A percentile compares a stretch with the other conserved stretches of the same genome.
These are phyloP conservation scores for Drosophila chauvacae DNA, from an alignment of 1,140 invertebrate species.

Conservation along the genomic window DNA sequence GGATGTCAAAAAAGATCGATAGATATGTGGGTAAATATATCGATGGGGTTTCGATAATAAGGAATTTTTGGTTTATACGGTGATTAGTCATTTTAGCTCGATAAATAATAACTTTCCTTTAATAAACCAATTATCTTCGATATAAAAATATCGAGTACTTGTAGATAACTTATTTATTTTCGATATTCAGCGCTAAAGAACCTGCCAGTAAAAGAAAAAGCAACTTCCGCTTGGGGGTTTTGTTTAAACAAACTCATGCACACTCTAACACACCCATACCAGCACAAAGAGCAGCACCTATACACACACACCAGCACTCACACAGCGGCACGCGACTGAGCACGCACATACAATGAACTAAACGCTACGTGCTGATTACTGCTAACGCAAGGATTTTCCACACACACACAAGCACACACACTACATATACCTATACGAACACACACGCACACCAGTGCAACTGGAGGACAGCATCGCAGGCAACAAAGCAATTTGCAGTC, in stretches of 20 bases:
- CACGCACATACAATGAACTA: constrained; percentile 80
- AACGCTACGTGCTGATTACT: constrained; percentile 80
- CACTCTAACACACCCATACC: constrained; percentile 37
- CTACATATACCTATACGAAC: neutral
- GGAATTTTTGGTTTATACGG: too few relatives aligned
- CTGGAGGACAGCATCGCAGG: constrained; percentile 44
- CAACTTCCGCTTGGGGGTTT: constrained; percentile 47
- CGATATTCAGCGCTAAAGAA: neutral
- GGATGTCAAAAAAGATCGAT: constrained; percentile 1
- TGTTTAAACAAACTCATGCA: constrained; percentile 72
- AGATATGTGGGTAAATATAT: too few relatives aligned
- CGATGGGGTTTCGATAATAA: neutral
- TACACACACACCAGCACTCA: constrained; percentile 33
- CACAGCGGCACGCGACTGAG: constrained; percentile 38
- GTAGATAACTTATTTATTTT: neutral
- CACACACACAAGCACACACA: constrained; percentile 1
- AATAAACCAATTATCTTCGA: neutral
- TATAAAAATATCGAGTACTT: neutral
- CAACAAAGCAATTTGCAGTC: constrained; percentile 54
- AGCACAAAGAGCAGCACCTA: constrained; percentile 57
- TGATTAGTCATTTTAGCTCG: neutral
- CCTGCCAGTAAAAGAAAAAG: constrained; percentile 18
- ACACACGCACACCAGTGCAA: constrained; percentile 19
- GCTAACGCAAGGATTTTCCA: constrained; percentile 77
- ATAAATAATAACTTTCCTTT: too few relatives aligned